These are phyloP conservation scores for Beroe forskalii DNA, from an alignment of 37 sponge, comb jelly and placozoan genomes.

Conservation along the genomic window DNA sequence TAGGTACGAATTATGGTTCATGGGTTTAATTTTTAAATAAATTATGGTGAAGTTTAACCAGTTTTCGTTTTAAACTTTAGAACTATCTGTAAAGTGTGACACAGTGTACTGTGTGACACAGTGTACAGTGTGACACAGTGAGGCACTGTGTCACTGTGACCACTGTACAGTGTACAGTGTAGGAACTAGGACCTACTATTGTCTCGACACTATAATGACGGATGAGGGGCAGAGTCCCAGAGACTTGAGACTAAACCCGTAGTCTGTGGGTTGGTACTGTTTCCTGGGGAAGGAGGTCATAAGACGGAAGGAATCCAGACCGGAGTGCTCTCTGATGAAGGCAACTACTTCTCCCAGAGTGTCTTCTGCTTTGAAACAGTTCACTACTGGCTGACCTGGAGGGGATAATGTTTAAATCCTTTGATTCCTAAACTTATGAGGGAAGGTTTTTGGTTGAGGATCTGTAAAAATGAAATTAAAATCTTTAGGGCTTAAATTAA, in stretches of 20 bases:
- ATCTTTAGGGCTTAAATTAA: too few species aligned
- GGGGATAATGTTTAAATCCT: not conserved
- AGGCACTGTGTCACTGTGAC: too few species aligned
- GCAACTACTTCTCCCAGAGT: slow-evolving; percentile 32
- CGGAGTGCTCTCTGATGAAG: not conserved
- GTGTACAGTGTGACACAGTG: too few species aligned
- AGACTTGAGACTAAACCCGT: slow-evolving; percentile 14
- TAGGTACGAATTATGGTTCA: too few species aligned
- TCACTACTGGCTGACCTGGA: slow-evolving; percentile 10
- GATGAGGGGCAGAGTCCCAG: slow-evolving; percentile 37
- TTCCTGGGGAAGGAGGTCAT: slow-evolving; percentile 47
- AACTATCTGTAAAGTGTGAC: too few species aligned
- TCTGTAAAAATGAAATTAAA: too few species aligned
- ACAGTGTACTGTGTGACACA: not conserved
- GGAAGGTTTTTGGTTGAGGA: too few species aligned
- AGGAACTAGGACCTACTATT: too few species aligned
- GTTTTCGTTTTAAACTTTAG: too few species aligned
- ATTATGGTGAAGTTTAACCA: too few species aligned
- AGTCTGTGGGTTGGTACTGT: slow-evolving; percentile 22
- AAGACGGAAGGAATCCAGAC: not conserved
- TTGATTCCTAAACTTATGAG: not conserved
- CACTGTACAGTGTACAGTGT: too few species aligned
- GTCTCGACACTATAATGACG: slow-evolving; percentile 7
- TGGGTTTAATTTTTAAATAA: too few species aligned
- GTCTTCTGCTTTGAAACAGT: slow-evolving; percentile 38